These are phyloP conservation scores for Nephrotoma guestfalica DNA, from an alignment of 2,888 invertebrate species.

Conservation along the genomic window DNA sequence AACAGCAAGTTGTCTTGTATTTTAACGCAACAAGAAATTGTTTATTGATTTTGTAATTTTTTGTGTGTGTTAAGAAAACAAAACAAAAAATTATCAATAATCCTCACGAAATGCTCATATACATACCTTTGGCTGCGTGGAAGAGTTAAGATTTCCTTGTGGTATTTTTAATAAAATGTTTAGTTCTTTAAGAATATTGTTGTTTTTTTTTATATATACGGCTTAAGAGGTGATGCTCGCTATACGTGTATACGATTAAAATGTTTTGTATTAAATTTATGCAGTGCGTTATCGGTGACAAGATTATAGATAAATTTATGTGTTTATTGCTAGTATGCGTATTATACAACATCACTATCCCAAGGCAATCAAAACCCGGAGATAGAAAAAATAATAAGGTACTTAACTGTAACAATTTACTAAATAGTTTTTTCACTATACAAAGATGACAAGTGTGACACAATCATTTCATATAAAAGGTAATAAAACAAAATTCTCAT, in stretches of 20 bases:
- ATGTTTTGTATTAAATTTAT: background rate
- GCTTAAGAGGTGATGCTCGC: background rate
- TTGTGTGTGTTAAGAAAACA: background rate
- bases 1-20: conserved; percentile 4
- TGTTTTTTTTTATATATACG: background rate
- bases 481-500: background rate
- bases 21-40: conserved; percentile 4
- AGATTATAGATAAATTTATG: background rate
- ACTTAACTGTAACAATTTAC: background rate
- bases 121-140: background rate
- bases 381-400: background rate
- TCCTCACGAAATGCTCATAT: background rate
- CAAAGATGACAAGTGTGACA: background rate
- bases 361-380: background rate
- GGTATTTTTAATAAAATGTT: background rate
- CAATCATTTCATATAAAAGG: background rate
- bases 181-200: background rate
- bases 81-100: conserved; percentile 4
- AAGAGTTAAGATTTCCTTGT: background rate
- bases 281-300: background rate
- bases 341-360: background rate
- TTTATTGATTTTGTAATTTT: conserved; percentile 3
- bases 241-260: background rate
- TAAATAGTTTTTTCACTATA: background rate
- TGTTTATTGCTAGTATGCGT: background rate